Evolutionary conservation across 1,140 invertebrate genomes (phyloP).

Genomic region (Aphis craccivora): DNA sequence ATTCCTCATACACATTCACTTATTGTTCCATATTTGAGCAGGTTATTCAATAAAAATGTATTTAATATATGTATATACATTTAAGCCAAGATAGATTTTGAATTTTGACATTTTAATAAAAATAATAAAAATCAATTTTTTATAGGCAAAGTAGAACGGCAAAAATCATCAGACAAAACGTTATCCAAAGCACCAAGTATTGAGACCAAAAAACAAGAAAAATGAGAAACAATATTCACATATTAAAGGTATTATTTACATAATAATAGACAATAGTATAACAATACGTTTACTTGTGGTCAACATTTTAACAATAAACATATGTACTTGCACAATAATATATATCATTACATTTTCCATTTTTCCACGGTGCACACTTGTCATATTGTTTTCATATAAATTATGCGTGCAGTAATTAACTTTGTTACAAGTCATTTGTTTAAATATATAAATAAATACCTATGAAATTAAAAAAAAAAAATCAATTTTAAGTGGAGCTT

Average conservation of each 20-base stretch:
- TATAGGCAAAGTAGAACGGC: conserved; percentile 47
- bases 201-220: conserved; percentile 43
- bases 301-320: not conserved
- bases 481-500: not conserved
- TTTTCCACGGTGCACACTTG: not conserved
- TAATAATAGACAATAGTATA: not conserved
- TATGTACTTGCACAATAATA: not conserved
- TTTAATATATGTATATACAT: not conserved
- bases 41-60: not conserved
- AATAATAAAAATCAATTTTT: not conserved
- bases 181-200: conserved; percentile 37
- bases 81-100: not conserved
- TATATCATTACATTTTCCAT: not conserved
- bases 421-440: not conserved
- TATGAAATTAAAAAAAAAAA: not conserved
- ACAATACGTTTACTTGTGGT: not conserved
- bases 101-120: not conserved
- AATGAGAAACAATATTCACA: conserved; percentile 18
- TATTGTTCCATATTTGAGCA: not conserved
- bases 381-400: not conserved
- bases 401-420: not conserved
- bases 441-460: not conserved
- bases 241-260: conserved; percentile 1
- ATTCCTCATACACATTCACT: not conserved
- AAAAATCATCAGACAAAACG: conserved; percentile 20